Conservation (phyloP, 2,797 vertebrate genomes). For the Cirrhinus mrigala region DNA sequence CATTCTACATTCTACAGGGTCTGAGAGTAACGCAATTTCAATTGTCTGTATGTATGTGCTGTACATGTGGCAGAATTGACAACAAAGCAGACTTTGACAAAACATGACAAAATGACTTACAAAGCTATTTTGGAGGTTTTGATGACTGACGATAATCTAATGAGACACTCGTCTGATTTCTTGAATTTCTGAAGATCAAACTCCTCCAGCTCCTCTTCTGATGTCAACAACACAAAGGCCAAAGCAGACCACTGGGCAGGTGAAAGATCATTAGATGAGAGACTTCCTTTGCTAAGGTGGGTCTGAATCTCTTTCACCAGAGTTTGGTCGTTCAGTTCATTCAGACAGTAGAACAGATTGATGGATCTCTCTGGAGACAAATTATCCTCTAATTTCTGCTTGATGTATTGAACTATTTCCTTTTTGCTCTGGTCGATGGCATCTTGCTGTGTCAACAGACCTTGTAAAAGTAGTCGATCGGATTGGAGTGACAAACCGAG, state of each 20-base stretch:
- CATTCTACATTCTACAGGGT: no score
- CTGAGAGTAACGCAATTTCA: no score
- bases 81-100: not conserved
- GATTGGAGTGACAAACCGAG: constrained; percentile 19
- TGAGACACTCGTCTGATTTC: constrained; percentile 22
- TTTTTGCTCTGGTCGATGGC: not conserved
- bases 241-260: constrained; percentile 40
- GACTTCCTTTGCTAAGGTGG: not conserved
- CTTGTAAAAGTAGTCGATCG: not conserved
- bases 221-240: constrained; percentile 30
- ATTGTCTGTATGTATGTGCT: no score
- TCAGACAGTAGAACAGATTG: constrained; percentile 16
- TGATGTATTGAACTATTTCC: constrained; percentile 22
- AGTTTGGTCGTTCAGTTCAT: not conserved
- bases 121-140: constrained; percentile 23
- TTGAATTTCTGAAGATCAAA: constrained; percentile 8
- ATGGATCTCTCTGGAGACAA: constrained; percentile 19
- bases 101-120: constrained; percentile 18
- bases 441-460: constrained; percentile 8
- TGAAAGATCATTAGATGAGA: constrained; percentile 3
- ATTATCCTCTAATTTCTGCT: constrained; percentile 6
- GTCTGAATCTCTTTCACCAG: constrained; percentile 25
- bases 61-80: no score
- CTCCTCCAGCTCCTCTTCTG: constrained; percentile 5
- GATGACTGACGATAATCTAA: not conserved